Conservation (phyloP, 2,888 invertebrate genomes). For the Amiota mariae region DNA sequence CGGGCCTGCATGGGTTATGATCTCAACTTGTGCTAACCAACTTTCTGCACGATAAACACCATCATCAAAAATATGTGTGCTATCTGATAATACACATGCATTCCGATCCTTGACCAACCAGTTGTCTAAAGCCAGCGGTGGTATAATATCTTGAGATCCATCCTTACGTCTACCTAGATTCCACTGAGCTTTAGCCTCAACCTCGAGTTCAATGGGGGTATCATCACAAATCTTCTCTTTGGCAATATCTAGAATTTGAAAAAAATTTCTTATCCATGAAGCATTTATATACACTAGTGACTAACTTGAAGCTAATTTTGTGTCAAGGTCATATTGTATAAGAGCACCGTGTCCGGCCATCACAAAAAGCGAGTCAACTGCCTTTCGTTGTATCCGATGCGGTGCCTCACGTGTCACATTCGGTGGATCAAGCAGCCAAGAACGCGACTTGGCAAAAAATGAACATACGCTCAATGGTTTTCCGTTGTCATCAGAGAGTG, state of each 20-base stretch:
- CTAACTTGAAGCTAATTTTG: constrained; percentile 76
- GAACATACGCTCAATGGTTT: constrained; percentile 85
- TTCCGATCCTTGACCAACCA: constrained; percentile 77
- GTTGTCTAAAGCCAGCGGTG: constrained; percentile 83
- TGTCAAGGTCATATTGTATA: constrained; percentile 91
- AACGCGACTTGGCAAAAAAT: constrained; percentile 83
- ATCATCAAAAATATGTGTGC: constrained; percentile 68
- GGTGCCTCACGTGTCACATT: constrained; percentile 72
- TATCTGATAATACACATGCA: constrained; percentile 66
- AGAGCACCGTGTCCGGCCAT: constrained; percentile 91
- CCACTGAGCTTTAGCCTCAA: constrained; percentile 93
- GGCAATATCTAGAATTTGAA: constrained; percentile 77
- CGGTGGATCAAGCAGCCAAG: constrained; percentile 78
- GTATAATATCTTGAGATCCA: constrained; percentile 79
- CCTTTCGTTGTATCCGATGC: constrained; percentile 75
- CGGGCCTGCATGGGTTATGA: constrained; percentile 96
- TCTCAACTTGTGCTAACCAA: constrained; percentile 98
- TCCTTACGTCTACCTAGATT: constrained; percentile 79
- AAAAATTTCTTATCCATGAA: constrained; percentile 16
- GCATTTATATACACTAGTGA: constrained; percentile 20
- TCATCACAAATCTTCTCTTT: constrained; percentile 91
- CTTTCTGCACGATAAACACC: constrained; percentile 81
- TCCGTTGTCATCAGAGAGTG: constrained; percentile 81
- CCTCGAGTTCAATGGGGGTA: constrained; percentile 87
- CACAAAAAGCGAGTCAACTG: constrained; percentile 89